phyloP scores from a whole-genome alignment of 2,888 invertebrate species.

The Cantharis nigra region DNA sequence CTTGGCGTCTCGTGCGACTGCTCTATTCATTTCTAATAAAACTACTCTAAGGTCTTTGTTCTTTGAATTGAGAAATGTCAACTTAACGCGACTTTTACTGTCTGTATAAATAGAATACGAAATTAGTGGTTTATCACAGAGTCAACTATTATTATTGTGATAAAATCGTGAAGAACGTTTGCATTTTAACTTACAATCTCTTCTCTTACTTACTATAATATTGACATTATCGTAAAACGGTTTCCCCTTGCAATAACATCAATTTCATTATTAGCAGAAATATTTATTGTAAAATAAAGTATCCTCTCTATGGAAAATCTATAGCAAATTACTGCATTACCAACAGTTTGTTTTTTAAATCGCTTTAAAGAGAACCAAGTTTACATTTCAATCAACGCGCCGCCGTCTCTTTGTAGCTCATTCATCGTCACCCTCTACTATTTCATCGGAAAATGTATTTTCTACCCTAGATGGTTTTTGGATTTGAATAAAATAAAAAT shows the following conservation, averaged over 20 bases:
- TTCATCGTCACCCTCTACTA: conserved; percentile 4
- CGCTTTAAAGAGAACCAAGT: background rate
- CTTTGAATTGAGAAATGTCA: conserved; percentile 9
- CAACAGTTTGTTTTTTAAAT: background rate
- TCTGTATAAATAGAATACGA: background rate
- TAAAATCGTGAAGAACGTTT: background rate
- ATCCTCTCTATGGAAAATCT: background rate
- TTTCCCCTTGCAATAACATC: background rate
- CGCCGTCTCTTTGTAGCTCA: conserved; percentile 3
- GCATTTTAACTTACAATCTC: background rate
- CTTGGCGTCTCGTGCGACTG: conserved; percentile 25
- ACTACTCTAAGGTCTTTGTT: conserved; percentile 25
- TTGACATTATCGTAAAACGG: no score
- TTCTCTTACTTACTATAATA: background rate
- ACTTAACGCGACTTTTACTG: conserved; percentile 5
- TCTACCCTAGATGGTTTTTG: background rate
- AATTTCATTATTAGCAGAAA: background rate
- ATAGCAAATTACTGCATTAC: background rate
- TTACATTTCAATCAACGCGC: background rate
- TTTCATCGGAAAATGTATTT: background rate
- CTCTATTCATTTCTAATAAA: conserved; percentile 25
- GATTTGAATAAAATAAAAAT: background rate
- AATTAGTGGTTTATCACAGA: background rate
- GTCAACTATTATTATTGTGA: background rate
- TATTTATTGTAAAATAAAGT: background rate